Base-by-base conservation (phyloP, 2,113 vertebrate genomes). In the Ptyas mucosa region DNA sequence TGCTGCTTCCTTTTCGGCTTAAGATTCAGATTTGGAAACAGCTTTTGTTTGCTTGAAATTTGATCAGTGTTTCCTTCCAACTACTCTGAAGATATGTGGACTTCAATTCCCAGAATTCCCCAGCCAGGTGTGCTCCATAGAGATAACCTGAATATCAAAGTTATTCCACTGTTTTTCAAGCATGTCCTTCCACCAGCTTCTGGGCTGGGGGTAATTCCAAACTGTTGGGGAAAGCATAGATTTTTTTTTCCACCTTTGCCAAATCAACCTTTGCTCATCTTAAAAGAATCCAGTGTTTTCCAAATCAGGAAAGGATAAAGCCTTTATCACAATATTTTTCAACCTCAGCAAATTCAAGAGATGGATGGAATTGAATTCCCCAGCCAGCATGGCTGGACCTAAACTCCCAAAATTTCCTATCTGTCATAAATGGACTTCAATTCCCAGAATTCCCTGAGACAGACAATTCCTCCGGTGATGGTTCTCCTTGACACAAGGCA, bases 1-100 rank as follows among this genome's bases (percentile, higher is more conserved):
- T 1, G 12, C 14, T 0, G 4, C 1, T 29, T 64, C 1, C 11
- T n/a, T 69, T 69, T 69, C 0, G 14, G 29, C 29, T 34, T 15
- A 69, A 69, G 29, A n/a, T n/a, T n/a, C 0, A 4, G 29, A 69
- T 14, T 69, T n/a, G 64, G 29, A 69, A n/a, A 9, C 29, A n/a
- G 61, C 29, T 69, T 64, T n/a, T 69, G 29, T n/a, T n/a, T 7
- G 29, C 14, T 69, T 69, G 12, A 69, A 69, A 15, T 69, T 69
- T 69, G 29, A 69, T 15, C 12, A 64, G 26, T 64, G 26, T n/a
- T 64, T 64, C 11, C 57, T 58, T 69, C 26, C 26, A 64, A 64
- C 9, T 26, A 64, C 10, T 0, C 29, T 29, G 61, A 64, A 29
- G 61, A 5, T 10, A 10, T 87, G 12, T 51, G 43, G 43, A 90